These are phyloP conservation scores for Jordanella pulchra DNA, from an alignment of 2,797 vertebrate species.

Conservation along the genomic window DNA sequence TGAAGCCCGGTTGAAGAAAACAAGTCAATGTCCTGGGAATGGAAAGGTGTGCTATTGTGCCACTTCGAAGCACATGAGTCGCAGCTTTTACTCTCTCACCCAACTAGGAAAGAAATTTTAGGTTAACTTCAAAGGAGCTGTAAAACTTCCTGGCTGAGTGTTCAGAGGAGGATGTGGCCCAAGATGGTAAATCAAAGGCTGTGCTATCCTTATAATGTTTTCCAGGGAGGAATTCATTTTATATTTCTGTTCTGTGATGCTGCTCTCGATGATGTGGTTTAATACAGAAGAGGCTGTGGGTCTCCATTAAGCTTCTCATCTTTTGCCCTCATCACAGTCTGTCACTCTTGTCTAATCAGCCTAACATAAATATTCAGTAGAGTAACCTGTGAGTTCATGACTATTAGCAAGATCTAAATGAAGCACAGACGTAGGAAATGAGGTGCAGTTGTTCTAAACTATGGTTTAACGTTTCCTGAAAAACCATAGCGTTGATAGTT, in stretches of 20 bases:
- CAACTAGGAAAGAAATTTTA: slow-evolving; percentile 30
- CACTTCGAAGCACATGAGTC: slow-evolving; percentile 20
- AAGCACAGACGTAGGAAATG: slow-evolving; percentile 38
- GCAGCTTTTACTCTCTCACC: slow-evolving; percentile 5
- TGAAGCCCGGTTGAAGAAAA: slow-evolving; percentile 51
- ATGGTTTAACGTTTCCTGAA: slow-evolving; percentile 44
- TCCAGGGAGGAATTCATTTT: slow-evolving; percentile 32
- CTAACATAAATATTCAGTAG: slow-evolving; percentile 65
- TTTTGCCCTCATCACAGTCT: slow-evolving; percentile 18
- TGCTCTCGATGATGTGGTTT: slow-evolving; percentile 46
- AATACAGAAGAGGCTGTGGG: slow-evolving; percentile 22
- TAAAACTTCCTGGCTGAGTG: slow-evolving; percentile 34
- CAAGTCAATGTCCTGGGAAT: slow-evolving; percentile 44
- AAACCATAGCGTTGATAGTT: slow-evolving; percentile 53
- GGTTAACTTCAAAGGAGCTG: slow-evolving; percentile 60
- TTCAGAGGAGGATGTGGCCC: slow-evolving; percentile 35
- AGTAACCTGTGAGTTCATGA: slow-evolving; percentile 58
- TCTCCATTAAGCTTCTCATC: slow-evolving; percentile 14
- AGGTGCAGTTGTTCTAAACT: slow-evolving; percentile 45
- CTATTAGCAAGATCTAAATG: slow-evolving; percentile 68
- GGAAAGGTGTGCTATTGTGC: slow-evolving; percentile 34
- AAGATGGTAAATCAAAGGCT: slow-evolving; percentile 50
- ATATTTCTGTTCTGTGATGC: slow-evolving; percentile 22
- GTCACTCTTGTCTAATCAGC: slow-evolving; percentile 56
- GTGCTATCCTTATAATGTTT: slow-evolving; percentile 44